Base-by-base conservation (phyloP, 2,113 vertebrate genomes). In the Acinonyx jubatus region DNA sequence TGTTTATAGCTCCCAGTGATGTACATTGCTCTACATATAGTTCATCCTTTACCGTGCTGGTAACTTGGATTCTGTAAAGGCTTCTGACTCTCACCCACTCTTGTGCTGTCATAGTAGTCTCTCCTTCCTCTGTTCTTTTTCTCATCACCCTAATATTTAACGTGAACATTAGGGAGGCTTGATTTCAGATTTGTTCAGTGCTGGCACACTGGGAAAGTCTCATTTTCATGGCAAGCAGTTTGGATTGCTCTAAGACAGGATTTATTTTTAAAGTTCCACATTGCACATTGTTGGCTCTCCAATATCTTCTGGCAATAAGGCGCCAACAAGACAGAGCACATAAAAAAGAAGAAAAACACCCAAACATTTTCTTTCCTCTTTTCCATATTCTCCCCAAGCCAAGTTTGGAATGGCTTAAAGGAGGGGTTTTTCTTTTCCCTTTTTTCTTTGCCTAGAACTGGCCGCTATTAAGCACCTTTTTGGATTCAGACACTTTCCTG, bases 241-340 rank as follows among this genome's bases (percentile, higher is more conserved):
- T 98, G 94, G 82, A 95, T 96, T 52, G 21, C 91, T 96, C 78
- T 38, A 92, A 97, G 78, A 96, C 85, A 94, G 89, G 89, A 83
- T 97, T 98, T 98, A 98, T 98, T 98, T 98, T 97, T 98, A 97
- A 97, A 97, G 69, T 92, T 97, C 96, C 83, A 96, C 95, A 90
- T 78, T 97, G 96, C 73, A 96, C 65, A 91, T 97, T 98, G 94
- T 97, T 97, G 98, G 98, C 98, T 98, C 16, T 97, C 95, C 90
- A 98, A 97, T 98, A 97, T 98, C 96, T 98, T 50, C 97, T 97
- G 96, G 98, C 96, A 98, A 89, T 91, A 87, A 97, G 91, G 98
- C 12, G 23, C 96, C 96, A 97, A 97, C 91, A 97, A 97, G 97
- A 98, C 97, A 97, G 97, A 98, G 96, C 93, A 98, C 94, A 97